Evolutionary conservation across 2,888 invertebrate genomes (phyloP).

Genomic region (Cerastis leucographa): DNA sequence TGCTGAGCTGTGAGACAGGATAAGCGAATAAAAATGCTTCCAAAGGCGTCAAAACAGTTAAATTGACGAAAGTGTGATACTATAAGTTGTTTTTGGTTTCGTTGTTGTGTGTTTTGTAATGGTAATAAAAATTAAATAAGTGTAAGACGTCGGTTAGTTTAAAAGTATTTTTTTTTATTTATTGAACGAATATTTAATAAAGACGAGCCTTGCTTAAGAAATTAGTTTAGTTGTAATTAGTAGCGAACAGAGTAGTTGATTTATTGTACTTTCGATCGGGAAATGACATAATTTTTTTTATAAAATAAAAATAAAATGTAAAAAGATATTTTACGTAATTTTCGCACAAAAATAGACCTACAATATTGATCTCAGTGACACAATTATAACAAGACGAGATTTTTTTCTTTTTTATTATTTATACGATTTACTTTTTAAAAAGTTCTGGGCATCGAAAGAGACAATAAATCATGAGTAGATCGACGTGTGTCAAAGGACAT

Average conservation of each 20-base stretch:
- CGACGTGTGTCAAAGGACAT: conserved; percentile 85
- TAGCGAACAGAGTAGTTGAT: conserved; percentile 77
- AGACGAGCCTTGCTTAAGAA: conserved; percentile 90
- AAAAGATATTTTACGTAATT: conserved; percentile 55
- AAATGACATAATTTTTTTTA: conserved; percentile 61
- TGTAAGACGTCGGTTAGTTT: conserved; percentile 84
- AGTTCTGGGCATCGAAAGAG: conserved; percentile 78
- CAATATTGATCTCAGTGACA: conserved; percentile 69
- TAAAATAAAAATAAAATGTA: conserved; percentile 47
- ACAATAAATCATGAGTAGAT: conserved; percentile 81
- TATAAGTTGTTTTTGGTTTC: conserved; percentile 89
- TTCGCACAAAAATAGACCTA: conserved; percentile 58
- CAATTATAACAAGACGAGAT: conserved; percentile 55
- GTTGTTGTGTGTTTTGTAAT: conserved; percentile 90
- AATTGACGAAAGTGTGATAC: conserved; percentile 89
- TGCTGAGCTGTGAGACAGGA: conserved; percentile 87
- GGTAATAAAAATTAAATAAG: conserved; percentile 79
- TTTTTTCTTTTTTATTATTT: conserved; percentile 58
- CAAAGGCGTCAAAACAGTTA: conserved; percentile 82
- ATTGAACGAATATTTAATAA: conserved; percentile 89
- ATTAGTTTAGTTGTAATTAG: conserved; percentile 88
- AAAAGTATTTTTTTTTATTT: conserved; percentile 81
- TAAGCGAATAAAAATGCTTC: conserved; percentile 84
- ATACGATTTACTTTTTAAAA: conserved; percentile 47
- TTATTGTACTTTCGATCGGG: conserved; percentile 74